A percentile compares a stretch with the other conserved stretches of the same genome.
phyloP scores from a whole-genome alignment of 2,113 vertebrate species.

The Pyrgilauda ruficollis region DNA sequence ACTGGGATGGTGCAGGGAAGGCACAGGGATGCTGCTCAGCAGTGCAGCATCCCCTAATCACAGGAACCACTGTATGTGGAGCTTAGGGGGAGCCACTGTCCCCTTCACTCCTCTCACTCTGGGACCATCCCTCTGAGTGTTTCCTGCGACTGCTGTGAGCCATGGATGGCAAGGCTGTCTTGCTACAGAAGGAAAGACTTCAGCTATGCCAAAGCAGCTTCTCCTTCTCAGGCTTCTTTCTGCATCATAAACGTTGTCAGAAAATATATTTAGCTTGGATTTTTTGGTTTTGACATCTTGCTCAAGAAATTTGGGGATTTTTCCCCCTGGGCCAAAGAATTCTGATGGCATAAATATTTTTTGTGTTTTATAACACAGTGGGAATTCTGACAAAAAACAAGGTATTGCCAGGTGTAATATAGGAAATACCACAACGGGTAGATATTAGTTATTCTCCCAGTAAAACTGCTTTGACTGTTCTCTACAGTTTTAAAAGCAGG shows the following conservation, averaged over 20 bases:
- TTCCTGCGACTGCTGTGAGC: neutral
- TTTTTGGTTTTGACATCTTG: neutral
- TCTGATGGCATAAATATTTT: neutral
- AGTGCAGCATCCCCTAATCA: neutral
- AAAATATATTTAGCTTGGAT: neutral
- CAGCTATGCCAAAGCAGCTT: neutral
- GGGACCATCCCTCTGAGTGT: neutral
- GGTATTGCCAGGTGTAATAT: neutral
- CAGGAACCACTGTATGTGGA: neutral
- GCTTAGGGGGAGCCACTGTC: neutral
- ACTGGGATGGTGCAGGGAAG: neutral
- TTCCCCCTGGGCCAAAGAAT: neutral
- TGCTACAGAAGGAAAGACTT: neutral
- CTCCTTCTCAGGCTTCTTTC: neutral
- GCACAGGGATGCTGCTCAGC: neutral
- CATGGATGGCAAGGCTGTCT: neutral
- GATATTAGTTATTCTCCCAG: neutral
- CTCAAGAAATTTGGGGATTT: neutral
- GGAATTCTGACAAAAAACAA: neutral
- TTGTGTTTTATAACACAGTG: neutral
- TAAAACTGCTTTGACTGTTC: neutral
- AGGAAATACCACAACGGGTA: neutral
- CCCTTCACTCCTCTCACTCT: neutral
- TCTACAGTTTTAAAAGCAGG: neutral
- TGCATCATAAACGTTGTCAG: neutral